phyloP scores from a whole-genome alignment of 1,140 invertebrate genomes.

The Euwallacea fornicatus region DNA sequence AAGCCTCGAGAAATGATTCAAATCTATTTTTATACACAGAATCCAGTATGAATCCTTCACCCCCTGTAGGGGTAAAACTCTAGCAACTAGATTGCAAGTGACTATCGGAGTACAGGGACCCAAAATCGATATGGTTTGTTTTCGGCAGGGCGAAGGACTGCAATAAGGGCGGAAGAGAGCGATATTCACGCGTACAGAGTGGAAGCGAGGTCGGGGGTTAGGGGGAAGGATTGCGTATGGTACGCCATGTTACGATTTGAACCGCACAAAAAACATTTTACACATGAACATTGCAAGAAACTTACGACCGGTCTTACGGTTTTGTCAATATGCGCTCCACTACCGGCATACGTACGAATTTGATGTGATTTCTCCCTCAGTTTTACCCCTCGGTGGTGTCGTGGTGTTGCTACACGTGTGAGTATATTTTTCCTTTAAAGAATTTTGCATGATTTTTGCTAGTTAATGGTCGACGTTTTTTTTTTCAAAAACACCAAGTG shows the following conservation, averaged over 20 bases:
- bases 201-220: conserved; percentile 38
- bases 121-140: conserved; percentile 54
- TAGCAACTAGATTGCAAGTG: conserved; percentile 50
- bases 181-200: conserved; percentile 40
- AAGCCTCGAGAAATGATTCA: no score
- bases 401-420: no score
- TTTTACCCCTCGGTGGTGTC: background rate
- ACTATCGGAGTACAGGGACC: conserved; percentile 47
- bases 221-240: conserved; percentile 48
- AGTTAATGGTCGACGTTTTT: no score
- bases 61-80: conserved; percentile 14
- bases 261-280: conserved; percentile 46
- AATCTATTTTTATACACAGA: background rate
- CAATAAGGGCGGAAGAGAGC: conserved; percentile 49
- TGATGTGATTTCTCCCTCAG: conserved; percentile 15
- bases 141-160: conserved; percentile 45
- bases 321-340: conserved; percentile 46
- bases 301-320: conserved; percentile 31
- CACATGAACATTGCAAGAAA: conserved; percentile 46
- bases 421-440: no score
- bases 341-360: conserved; percentile 24
- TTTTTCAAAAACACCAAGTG: no score
- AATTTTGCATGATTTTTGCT: no score
- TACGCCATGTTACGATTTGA: conserved; percentile 52
- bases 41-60: background rate